Evolutionary conservation across 2,888 invertebrate species (phyloP), one percentile per base, ranked within the genome.

Genomic region (Tiphia femorata): DNA sequence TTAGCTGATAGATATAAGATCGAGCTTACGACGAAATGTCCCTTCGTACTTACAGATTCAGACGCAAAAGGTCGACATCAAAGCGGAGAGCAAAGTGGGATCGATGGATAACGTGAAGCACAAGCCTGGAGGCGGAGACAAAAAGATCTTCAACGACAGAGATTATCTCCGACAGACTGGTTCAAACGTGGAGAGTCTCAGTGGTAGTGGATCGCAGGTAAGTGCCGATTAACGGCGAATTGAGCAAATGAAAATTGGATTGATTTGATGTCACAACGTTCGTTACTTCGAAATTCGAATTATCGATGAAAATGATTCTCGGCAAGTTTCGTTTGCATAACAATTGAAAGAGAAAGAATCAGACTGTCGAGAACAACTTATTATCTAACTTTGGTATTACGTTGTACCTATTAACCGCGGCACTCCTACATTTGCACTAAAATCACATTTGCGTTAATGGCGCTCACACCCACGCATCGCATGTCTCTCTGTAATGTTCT

Each of bases 141-240:
- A 94, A 86, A 96, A 95, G 87, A 96, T 96, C 80, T 95, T 95
- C 84, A 94, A 95, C 83, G 95, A 95, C 85, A 94, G 93, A 86
- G 93, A 93, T 64, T 95, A 95, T 87, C 88, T 95, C 84, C 93
- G 92, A 86, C 94, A 95, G 86, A 88, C 75, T 10, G 68, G 77
- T 46, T 73, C 77, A 1, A 77, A 78, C 48, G 77, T 78, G 3
- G 80, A 79, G 58, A 79, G 77, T 49, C 68, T 81, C 54, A 77
- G 77, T 51, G 80, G 80, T 49, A 82, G 81, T 62, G 79, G 79
- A 49, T 76, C 79, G 25, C 81, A 81, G 82, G 82, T 82, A 79
- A 53, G 49, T 16, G n/a, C n/a, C n/a, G n/a, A n/a, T n/a, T n/a
- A n/a, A n/a, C n/a, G n/a, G n/a, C n/a, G n/a, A n/a, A n/a, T n/a